phyloP scores from a whole-genome alignment of 1,140 invertebrate species.

The Ostrea edulis region DNA sequence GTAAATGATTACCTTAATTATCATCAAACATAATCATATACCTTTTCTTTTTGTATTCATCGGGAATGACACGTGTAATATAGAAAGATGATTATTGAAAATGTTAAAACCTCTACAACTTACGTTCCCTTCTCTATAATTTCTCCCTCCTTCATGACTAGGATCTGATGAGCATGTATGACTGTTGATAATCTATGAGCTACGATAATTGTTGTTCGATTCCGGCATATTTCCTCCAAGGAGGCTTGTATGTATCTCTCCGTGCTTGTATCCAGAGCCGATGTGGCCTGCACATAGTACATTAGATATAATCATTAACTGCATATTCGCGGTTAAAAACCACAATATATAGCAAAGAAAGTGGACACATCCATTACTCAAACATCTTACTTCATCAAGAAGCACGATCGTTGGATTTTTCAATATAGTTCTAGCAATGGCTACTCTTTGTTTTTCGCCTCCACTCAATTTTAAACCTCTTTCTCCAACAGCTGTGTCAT shows the following conservation, averaged over 20 bases:
- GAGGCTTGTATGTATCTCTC: constrained; percentile 78
- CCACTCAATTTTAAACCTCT: constrained; percentile 84
- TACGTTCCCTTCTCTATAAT: constrained; percentile 94
- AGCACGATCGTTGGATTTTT: constrained; percentile 77
- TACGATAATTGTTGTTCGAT: constrained; percentile 94
- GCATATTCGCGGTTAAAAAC: not conserved
- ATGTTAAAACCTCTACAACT: constrained; percentile 64
- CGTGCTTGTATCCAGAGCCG: constrained; percentile 79
- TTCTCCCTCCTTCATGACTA: constrained; percentile 93
- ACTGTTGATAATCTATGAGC: constrained; percentile 95
- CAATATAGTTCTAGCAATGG: constrained; percentile 78
- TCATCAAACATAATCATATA: no score
- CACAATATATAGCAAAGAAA: not conserved
- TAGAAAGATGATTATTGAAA: no score
- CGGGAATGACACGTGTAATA: no score
- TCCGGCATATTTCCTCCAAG: constrained; percentile 82
- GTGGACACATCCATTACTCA: not conserved
- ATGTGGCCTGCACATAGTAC: constrained; percentile 74
- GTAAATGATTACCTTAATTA: no score
- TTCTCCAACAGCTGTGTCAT: constrained; percentile 87
- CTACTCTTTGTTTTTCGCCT: constrained; percentile 86
- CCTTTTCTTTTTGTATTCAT: no score
- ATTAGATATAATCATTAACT: not conserved
- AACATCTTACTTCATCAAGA: constrained; percentile 77
- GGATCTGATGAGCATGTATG: constrained; percentile 94